Evolutionary conservation across 2,888 invertebrate genomes (phyloP).

Genomic region (Rhingia campestris): DNA sequence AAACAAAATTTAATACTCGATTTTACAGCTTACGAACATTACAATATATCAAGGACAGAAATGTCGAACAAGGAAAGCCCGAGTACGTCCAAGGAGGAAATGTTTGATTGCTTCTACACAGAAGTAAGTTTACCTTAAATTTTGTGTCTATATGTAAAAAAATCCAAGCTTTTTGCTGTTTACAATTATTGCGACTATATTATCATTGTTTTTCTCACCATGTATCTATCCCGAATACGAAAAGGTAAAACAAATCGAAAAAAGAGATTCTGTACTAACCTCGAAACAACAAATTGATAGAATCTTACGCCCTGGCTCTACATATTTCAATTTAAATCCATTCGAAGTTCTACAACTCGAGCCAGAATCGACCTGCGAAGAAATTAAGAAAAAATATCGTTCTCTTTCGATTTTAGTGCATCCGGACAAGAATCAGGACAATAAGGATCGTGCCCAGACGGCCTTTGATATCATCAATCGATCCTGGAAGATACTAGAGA

Average conservation of each 20-base stretch:
- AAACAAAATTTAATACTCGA: background rate
- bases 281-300: constrained; percentile 98
- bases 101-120: constrained; percentile 91
- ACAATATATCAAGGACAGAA: constrained; percentile 7
- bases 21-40: background rate
- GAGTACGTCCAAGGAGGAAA: constrained; percentile 85
- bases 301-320: constrained; percentile 96
- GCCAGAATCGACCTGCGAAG: constrained; percentile 93
- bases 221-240: constrained; percentile 71
- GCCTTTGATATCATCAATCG: constrained; percentile 96
- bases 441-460: constrained; percentile 95
- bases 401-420: constrained; percentile 98
- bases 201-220: constrained; percentile 68
- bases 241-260: constrained; percentile 99
- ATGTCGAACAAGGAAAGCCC: constrained; percentile 76
- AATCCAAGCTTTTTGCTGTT: constrained; percentile 37
- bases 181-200: constrained; percentile 53
- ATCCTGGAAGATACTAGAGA: constrained; percentile 97
- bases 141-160: constrained; percentile 61
- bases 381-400: constrained; percentile 98
- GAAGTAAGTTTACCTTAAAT: constrained; percentile 86
- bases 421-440: constrained; percentile 99
- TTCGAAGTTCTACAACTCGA: constrained; percentile 95
- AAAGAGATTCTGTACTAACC: constrained; percentile 97
- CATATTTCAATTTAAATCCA: constrained; percentile 99